A percentile compares a stretch with the other conserved stretches of the same genome.
phyloP scores from a whole-genome alignment of 2,888 invertebrate genomes.

The Ptychoptera contaminata region DNA sequence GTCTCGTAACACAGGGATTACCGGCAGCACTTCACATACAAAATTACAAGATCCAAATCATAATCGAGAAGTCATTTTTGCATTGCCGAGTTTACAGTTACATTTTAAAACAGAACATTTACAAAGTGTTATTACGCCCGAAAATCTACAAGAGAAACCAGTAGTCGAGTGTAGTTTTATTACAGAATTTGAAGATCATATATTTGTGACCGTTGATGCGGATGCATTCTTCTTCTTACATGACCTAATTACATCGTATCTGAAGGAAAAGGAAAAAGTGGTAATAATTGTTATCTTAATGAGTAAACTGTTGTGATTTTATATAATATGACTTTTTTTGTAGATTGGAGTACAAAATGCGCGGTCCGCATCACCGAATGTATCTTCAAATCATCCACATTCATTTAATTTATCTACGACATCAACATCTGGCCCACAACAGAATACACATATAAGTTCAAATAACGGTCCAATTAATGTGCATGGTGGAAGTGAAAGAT shows the following conservation, averaged over 20 bases:
- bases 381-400: conserved; percentile 18
- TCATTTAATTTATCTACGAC: background rate
- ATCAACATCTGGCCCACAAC: conserved; percentile 12
- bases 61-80: conserved; percentile 90
- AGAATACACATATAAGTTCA: background rate
- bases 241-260: conserved; percentile 89
- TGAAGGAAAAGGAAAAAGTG: conserved; percentile 80
- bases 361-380: conserved; percentile 29
- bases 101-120: conserved; percentile 86
- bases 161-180: conserved; percentile 92
- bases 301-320: background rate
- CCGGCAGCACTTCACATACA: conserved; percentile 35
- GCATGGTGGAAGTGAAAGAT: background rate
- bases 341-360: conserved; percentile 26
- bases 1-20: conserved; percentile 30
- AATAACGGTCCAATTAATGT: conserved; percentile 3
- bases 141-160: conserved; percentile 57
- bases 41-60: conserved; percentile 67
- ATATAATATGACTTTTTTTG: background rate
- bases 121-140: conserved; percentile 60
- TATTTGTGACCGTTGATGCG: conserved; percentile 94
- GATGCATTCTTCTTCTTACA: conserved; percentile 97
- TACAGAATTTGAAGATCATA: conserved; percentile 97
- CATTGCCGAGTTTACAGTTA: conserved; percentile 80
- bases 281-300: conserved; percentile 30